phyloP scores from a whole-genome alignment of 2,888 invertebrate genomes.

The Sisyra nigra region DNA sequence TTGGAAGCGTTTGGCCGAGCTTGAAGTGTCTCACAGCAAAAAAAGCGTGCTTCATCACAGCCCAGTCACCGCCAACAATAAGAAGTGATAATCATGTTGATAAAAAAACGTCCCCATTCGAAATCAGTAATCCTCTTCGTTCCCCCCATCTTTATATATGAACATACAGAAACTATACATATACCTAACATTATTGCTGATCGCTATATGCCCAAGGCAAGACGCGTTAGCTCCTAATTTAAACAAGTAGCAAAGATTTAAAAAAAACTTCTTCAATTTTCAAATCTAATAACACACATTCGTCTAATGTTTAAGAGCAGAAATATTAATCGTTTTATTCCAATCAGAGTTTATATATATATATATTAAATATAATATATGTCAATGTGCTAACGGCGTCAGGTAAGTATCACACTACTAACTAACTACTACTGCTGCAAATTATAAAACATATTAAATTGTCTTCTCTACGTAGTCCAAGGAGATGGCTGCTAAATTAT shows the following conservation, averaged over 20 bases:
- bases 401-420: too few relatives aligned
- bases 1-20: slow-evolving; percentile 88
- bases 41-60: slow-evolving; percentile 18
- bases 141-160: not conserved
- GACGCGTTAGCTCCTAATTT: not conserved
- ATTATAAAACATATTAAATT: too few relatives aligned
- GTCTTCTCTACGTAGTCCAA: not conserved
- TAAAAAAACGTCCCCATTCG: not conserved
- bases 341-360: too few relatives aligned
- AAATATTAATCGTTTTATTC: too few relatives aligned
- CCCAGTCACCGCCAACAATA: slow-evolving; percentile 14
- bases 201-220: not conserved
- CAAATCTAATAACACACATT: too few relatives aligned
- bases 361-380: too few relatives aligned
- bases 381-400: too few relatives aligned
- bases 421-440: too few relatives aligned
- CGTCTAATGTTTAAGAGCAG: too few relatives aligned
- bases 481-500: slow-evolving; percentile 1
- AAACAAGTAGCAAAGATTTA: not conserved
- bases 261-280: not conserved
- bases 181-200: not conserved
- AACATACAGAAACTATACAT: not conserved
- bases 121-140: slow-evolving; percentile 4
- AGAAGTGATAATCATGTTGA: slow-evolving; percentile 12
- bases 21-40: slow-evolving; percentile 59